A percentile compares a stretch with the other conserved stretches of the same genome.
phyloP scores from a whole-genome alignment of 37 sponge, comb jelly and placozoan species.

The Cliona cf. orientalis region DNA sequence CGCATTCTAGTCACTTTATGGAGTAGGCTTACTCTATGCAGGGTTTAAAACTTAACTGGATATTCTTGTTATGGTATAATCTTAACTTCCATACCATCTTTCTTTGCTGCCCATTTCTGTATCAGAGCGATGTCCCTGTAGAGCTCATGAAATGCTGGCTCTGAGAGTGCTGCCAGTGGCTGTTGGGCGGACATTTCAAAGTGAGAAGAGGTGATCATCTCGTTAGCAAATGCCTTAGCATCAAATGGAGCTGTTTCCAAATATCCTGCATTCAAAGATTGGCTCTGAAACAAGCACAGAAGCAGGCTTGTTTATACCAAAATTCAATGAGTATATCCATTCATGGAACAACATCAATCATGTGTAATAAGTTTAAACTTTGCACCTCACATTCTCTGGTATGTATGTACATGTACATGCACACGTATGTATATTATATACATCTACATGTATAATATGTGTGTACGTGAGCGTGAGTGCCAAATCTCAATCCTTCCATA shows the following conservation, averaged over 20 bases:
- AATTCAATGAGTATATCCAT: background rate
- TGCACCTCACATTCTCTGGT: background rate
- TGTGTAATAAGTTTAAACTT: background rate
- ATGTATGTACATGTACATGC: background rate
- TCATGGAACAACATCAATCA: no score
- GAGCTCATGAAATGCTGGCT: slow-evolving; percentile 31
- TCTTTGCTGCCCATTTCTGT: slow-evolving; percentile 22
- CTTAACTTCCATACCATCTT: slow-evolving; percentile 18
- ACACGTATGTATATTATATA: background rate
- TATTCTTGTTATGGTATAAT: no score
- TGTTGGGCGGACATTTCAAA: slow-evolving; percentile 15
- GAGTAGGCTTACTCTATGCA: no score
- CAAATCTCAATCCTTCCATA: slow-evolving; percentile 1
- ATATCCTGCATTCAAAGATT: slow-evolving; percentile 61
- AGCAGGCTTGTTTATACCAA: background rate
- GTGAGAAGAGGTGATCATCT: slow-evolving; percentile 45
- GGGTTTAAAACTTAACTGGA: no score
- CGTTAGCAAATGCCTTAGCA: slow-evolving; percentile 61
- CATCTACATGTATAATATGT: background rate
- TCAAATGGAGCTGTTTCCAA: slow-evolving; percentile 77
- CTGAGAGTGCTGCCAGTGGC: background rate
- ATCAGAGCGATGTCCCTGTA: slow-evolving; percentile 56
- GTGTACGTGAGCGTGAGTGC: background rate
- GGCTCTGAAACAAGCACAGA: background rate
- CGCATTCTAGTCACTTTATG: no score